Percentiles rank a stretch among this genome's conserved stretches.
Evolutionary conservation across 1,140 invertebrate species (phyloP).

Genomic region (Berghia stephanieae): DNA sequence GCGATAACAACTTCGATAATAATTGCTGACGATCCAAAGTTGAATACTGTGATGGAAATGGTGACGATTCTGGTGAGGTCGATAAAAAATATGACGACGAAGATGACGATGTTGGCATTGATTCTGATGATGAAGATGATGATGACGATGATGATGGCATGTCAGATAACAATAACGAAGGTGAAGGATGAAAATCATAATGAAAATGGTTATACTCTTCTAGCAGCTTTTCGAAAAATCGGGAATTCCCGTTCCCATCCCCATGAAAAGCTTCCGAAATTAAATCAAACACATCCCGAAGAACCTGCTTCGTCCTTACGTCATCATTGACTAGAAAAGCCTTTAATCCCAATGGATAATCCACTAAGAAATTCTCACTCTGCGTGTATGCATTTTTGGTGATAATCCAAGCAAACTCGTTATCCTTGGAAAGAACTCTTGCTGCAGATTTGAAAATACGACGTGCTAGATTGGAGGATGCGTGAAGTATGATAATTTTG

Average conservation of each 20-base stretch:
- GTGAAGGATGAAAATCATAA: too few species aligned
- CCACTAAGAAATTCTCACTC: constrained; percentile 38
- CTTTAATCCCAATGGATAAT: constrained; percentile 47
- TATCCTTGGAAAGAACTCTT: constrained; percentile 33
- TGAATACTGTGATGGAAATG: too few species aligned
- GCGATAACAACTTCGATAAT: not conserved
- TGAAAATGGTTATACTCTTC: too few species aligned
- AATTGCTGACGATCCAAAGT: too few species aligned
- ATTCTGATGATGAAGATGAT: not conserved
- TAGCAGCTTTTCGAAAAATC: too few species aligned
- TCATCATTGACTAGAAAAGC: constrained; percentile 47
- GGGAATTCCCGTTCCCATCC: constrained; percentile 16
- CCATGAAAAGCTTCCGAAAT: constrained; percentile 41
- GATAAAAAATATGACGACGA: not conserved
- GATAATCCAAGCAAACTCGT: constrained; percentile 54
- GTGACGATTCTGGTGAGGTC: too few species aligned
- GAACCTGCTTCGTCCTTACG: constrained; percentile 46
- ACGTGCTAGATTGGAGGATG: constrained; percentile 39
- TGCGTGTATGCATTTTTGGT: constrained; percentile 54
- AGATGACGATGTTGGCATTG: constrained; percentile 6
- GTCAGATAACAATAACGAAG: not conserved
- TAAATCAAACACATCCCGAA: constrained; percentile 48
- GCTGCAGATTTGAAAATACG: constrained; percentile 44
- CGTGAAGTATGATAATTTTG: constrained; percentile 52
- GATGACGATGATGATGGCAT: not conserved